phyloP scores from a whole-genome alignment of 2,888 invertebrate species.

The Steromphala cineraria region DNA sequence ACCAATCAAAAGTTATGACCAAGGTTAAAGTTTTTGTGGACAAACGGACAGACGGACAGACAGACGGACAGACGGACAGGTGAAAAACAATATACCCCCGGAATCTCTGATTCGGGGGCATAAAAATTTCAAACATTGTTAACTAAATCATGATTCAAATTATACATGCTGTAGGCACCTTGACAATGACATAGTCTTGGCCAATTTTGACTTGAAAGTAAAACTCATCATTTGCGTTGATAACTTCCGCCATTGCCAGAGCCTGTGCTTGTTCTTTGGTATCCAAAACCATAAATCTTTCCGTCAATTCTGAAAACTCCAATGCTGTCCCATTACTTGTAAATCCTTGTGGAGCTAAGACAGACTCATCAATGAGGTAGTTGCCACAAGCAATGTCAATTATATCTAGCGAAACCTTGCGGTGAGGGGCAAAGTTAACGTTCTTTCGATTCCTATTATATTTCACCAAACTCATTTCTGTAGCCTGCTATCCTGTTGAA shows the following conservation, averaged over 20 bases:
- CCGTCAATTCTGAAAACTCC: background rate
- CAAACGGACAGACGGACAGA: no score
- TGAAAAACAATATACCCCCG: no score
- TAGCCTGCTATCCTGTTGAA: no score
- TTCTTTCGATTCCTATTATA: background rate
- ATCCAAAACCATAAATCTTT: constrained; percentile 3
- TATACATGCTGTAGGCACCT: background rate
- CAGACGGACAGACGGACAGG: no score
- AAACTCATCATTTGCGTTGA: background rate
- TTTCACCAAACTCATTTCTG: constrained; percentile 10
- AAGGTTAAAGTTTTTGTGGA: no score
- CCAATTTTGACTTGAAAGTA: constrained; percentile 11
- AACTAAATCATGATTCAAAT: no score
- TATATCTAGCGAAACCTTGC: background rate
- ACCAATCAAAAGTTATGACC: no score
- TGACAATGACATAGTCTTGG: constrained; percentile 10
- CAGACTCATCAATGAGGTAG: background rate
- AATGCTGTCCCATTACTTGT: background rate
- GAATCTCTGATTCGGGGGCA: no score
- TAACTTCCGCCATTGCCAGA: constrained; percentile 1
- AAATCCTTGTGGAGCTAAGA: background rate
- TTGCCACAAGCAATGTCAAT: background rate
- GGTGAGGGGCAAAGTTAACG: background rate
- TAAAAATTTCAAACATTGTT: no score
- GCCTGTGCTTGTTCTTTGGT: constrained; percentile 1